Percentiles rank a stretch among this genome's conserved stretches.
Evolutionary conservation across 1,140 invertebrate species (phyloP).

Genomic region (Saccostrea echinata): DNA sequence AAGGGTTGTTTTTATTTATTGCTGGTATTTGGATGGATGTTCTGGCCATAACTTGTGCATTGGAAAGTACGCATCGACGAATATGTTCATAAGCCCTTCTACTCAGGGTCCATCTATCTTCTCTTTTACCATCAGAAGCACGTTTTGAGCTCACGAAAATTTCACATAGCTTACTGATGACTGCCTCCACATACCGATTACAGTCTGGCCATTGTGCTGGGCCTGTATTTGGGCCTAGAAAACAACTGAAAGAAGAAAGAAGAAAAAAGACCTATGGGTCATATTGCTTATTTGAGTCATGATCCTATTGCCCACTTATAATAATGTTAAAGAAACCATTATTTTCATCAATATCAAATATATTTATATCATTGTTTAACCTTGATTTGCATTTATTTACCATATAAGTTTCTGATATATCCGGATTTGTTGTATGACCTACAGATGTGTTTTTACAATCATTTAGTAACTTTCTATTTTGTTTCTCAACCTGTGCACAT

Average conservation of each 20-base stretch:
- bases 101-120: conserved; percentile 49
- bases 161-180: conserved; percentile 37
- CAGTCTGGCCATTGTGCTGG: conserved; percentile 58
- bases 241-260: conserved; percentile 43
- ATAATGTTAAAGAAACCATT: no score
- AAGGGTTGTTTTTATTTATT: conserved; percentile 53
- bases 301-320: no score
- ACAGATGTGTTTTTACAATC: no score
- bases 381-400: no score
- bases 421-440: no score
- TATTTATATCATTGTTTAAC: no score
- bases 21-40: conserved; percentile 57
- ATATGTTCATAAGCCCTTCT: conserved; percentile 50
- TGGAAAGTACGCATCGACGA: conserved; percentile 12
- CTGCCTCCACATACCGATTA: conserved; percentile 60
- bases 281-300: no score
- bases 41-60: conserved; percentile 27
- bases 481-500: no score
- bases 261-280: no score
- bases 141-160: conserved; percentile 41
- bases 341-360: no score
- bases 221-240: conserved; percentile 56
- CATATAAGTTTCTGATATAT: no score
- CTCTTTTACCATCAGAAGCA: background rate
- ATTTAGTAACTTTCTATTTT: no score